phyloP scores from a whole-genome alignment of 23 tunicate genomes.

The Ascidia mentula region DNA sequence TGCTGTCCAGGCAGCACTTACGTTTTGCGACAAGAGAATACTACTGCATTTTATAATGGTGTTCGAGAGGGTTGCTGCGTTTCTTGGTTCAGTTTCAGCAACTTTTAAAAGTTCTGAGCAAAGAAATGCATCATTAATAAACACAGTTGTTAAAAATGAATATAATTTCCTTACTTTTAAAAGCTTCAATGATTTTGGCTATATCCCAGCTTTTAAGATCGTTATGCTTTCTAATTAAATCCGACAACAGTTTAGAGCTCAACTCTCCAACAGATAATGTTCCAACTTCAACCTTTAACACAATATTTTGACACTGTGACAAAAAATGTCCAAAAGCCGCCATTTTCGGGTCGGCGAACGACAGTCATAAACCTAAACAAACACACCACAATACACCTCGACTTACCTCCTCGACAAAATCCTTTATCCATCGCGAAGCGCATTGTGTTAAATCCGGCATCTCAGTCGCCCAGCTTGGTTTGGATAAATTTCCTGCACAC shows the following conservation, averaged over 20 bases:
- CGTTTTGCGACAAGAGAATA: slow-evolving; percentile 21
- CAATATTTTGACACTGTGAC: background rate
- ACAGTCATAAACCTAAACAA: background rate
- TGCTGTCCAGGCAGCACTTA: background rate
- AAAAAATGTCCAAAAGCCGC: background rate
- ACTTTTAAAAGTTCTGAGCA: slow-evolving; percentile 35
- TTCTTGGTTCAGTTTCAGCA: slow-evolving; percentile 26
- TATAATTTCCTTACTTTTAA: slow-evolving; percentile 42
- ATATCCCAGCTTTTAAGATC: slow-evolving; percentile 63
- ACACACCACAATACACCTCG: background rate
- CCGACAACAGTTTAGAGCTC: slow-evolving; percentile 25
- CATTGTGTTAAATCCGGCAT: slow-evolving; percentile 85
- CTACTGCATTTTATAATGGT: slow-evolving; percentile 44
- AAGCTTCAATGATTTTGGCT: slow-evolving; percentile 19
- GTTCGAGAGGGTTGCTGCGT: slow-evolving; percentile 62
- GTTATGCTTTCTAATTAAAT: slow-evolving; percentile 11
- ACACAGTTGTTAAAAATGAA: too few relatives aligned
- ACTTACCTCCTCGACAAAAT: slow-evolving; percentile 53
- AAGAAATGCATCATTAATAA: background rate
- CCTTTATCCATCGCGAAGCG: slow-evolving; percentile 73
- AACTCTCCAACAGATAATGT: slow-evolving; percentile 27
- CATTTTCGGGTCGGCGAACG: background rate
- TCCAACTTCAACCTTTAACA: slow-evolving; percentile 31
- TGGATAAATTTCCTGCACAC: slow-evolving; percentile 54
- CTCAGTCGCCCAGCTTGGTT: slow-evolving; percentile 72